Evolutionary conservation across 2,888 invertebrate species (phyloP).

Genomic region (Hoplodrina ambigua): DNA sequence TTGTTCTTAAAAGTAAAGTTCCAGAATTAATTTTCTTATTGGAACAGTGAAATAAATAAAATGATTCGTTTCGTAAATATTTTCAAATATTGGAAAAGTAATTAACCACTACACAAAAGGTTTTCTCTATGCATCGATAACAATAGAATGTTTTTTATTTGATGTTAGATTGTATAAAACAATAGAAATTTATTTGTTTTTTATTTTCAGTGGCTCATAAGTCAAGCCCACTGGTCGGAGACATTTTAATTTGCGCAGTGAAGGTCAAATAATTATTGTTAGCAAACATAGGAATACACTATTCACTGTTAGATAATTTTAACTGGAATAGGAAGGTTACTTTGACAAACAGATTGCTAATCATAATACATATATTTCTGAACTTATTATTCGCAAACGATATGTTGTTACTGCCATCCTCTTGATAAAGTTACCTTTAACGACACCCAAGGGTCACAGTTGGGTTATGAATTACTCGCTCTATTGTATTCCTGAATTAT

Average conservation of each 20-base stretch:
- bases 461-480: slow-evolving; percentile 5
- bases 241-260: not conserved
- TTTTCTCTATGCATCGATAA: slow-evolving; percentile 10
- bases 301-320: not conserved
- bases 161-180: not conserved
- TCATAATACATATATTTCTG: not conserved
- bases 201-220: not conserved
- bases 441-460: slow-evolving; percentile 21
- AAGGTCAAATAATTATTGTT: slow-evolving; percentile 3
- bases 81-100: slow-evolving; percentile 9
- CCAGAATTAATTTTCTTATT: not conserved
- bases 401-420: not conserved
- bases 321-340: not conserved
- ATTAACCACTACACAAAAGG: slow-evolving; percentile 1
- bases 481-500: slow-evolving; percentile 37
- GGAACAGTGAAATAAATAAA: not conserved
- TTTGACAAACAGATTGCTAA: not conserved
- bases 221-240: not conserved
- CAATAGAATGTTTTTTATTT: slow-evolving; percentile 4
- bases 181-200: not conserved
- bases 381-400: slow-evolving; percentile 11
- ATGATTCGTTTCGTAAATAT: slow-evolving; percentile 9
- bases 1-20: slow-evolving; percentile 10
- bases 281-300: not conserved
- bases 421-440: slow-evolving; percentile 36